Conservation (phyloP, 2,797 vertebrate species). For the Mastacembelus armatus region DNA sequence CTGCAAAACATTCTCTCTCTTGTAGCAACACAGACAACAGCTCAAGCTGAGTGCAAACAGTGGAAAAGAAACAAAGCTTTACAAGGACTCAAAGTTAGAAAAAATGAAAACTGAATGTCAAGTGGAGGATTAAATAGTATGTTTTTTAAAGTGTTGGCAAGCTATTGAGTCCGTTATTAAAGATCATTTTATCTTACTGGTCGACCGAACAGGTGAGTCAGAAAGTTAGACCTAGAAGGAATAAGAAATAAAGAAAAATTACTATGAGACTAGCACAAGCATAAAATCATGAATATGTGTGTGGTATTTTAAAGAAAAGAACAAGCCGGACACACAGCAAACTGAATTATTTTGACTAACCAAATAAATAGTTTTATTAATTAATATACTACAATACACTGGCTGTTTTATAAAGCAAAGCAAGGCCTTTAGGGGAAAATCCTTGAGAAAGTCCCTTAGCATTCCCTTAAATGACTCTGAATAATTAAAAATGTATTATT, state of each 20-base stretch:
- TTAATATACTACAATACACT: constrained; percentile 37
- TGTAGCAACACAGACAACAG: constrained; percentile 7
- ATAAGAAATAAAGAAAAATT: not conserved
- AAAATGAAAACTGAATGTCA: not conserved
- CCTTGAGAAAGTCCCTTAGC: constrained; percentile 60
- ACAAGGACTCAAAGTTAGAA: not conserved
- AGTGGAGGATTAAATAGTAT: not conserved
- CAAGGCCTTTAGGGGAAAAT: constrained; percentile 52
- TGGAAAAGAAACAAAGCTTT: not conserved
- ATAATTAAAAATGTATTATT: constrained; percentile 72
- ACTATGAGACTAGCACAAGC: not conserved
- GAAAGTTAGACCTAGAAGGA: not conserved
- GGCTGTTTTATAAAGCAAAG: constrained; percentile 49
- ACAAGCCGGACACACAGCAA: constrained; percentile 24
- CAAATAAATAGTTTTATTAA: constrained; percentile 53
- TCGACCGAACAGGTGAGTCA: too few relatives aligned
- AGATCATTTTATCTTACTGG: not conserved
- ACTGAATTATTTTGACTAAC: constrained; percentile 39
- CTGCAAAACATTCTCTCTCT: constrained; percentile 43
- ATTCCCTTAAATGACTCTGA: constrained; percentile 63
- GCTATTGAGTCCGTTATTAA: not conserved
- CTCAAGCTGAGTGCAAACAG: constrained; percentile 6
- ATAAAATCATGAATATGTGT: too few relatives aligned
- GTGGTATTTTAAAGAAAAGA: too few relatives aligned
- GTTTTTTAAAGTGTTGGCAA: constrained; percentile 9